Evolutionary conservation across 2,113 vertebrate genomes (phyloP).

Genomic region (Charadrius vociferus): DNA sequence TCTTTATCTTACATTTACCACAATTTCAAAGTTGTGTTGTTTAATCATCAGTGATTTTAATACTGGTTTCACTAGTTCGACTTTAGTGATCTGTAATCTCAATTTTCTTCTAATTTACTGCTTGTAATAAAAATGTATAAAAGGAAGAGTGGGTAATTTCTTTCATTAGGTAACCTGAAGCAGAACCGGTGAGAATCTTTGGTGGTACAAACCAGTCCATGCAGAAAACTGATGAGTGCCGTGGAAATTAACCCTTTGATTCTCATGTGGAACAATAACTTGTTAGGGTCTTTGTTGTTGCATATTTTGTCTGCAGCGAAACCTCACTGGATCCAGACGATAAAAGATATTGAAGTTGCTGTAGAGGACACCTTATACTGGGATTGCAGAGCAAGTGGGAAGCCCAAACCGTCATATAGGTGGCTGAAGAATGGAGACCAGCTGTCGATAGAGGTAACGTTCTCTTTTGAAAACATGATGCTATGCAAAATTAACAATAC

Average conservation of each 20-base stretch:
- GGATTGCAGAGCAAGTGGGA: conserved; percentile 92
- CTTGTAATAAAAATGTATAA: not conserved
- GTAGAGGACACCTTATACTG: conserved; percentile 88
- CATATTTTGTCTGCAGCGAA: conserved; percentile 80
- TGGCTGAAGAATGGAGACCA: conserved; percentile 91
- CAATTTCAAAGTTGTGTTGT: not conserved
- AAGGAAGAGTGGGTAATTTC: not conserved
- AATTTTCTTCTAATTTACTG: not conserved
- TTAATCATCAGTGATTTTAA: not conserved
- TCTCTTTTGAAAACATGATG: not conserved
- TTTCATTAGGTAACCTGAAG: not conserved
- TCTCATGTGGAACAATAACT: not conserved
- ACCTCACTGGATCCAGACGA: conserved; percentile 91
- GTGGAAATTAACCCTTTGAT: not conserved
- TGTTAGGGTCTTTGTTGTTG: not conserved
- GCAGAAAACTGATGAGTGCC: not conserved
- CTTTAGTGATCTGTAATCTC: not conserved
- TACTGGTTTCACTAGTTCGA: not conserved
- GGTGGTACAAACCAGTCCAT: not conserved
- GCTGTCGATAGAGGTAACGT: conserved; percentile 79
- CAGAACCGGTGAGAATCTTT: not conserved
- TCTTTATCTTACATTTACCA: not conserved
- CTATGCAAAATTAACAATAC: not conserved
- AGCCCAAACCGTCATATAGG: conserved; percentile 91
- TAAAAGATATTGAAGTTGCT: conserved; percentile 80